Evolutionary conservation across 1,140 invertebrate genomes (phyloP).

Genomic region (Glomeris maerens): DNA sequence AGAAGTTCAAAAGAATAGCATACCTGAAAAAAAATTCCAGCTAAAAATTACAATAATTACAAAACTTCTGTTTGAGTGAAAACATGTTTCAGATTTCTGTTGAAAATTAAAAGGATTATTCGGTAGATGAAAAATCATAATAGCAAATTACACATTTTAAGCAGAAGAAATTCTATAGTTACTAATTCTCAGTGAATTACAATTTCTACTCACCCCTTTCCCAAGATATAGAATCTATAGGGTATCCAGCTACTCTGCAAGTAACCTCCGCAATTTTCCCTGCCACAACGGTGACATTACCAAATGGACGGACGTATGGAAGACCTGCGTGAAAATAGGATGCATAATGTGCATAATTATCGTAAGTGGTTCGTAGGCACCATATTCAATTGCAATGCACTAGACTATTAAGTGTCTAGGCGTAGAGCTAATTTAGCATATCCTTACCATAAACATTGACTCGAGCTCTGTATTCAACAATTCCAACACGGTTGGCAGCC

Average conservation of each 20-base stretch:
- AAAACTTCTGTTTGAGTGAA: no score
- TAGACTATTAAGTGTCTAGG: background rate
- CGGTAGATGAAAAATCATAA: no score
- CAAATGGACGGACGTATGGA: conserved; percentile 77
- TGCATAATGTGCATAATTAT: no score
- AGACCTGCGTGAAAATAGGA: conserved; percentile 35
- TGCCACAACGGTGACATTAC: conserved; percentile 85
- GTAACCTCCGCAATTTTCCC: conserved; percentile 74
- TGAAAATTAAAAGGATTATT: no score
- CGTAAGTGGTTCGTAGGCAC: no score
- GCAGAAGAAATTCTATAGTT: no score
- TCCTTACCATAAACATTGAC: conserved; percentile 71
- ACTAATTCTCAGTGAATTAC: no score
- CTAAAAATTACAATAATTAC: no score
- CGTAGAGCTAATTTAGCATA: background rate
- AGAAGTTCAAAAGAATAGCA: no score
- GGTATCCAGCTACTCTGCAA: conserved; percentile 87
- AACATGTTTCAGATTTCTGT: no score
- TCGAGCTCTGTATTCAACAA: conserved; percentile 58
- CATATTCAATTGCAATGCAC: background rate
- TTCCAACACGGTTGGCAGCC: conserved; percentile 63
- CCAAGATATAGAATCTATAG: conserved; percentile 85
- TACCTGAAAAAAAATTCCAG: no score
- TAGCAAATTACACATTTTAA: no score
- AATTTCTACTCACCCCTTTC: conserved; percentile 60